Evolutionary conservation across 2,888 invertebrate genomes (phyloP).

Genomic region (Serrognathus titanus): DNA sequence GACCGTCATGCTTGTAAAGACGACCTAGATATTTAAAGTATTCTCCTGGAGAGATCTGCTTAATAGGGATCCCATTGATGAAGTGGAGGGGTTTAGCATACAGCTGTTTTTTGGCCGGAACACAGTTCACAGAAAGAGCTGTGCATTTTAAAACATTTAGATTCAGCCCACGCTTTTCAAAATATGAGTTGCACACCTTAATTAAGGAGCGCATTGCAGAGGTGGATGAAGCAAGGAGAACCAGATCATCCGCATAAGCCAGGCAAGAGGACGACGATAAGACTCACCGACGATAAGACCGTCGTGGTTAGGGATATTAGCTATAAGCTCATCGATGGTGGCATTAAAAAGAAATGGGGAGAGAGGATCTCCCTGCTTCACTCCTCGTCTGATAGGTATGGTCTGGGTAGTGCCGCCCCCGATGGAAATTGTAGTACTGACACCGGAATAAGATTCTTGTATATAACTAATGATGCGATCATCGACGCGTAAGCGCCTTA

Average conservation of each 20-base stretch:
- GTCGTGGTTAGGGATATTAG: not conserved
- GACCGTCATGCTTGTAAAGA: conserved; percentile 3
- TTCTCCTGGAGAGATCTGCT: conserved; percentile 7
- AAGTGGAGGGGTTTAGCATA: conserved; percentile 12
- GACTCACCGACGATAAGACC: not conserved
- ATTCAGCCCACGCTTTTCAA: too few species aligned
- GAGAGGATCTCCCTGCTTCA: conserved; percentile 46
- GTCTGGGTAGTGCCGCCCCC: conserved; percentile 10
- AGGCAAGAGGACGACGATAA: not conserved
- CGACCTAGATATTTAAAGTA: conserved; percentile 9
- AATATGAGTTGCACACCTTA: too few species aligned
- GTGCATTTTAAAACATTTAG: too few species aligned
- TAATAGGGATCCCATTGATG: conserved; percentile 3
- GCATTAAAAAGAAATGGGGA: conserved; percentile 29
- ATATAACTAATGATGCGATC: conserved; percentile 33
- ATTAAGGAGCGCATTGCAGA: conserved; percentile 1
- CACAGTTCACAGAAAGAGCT: not conserved
- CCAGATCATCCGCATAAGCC: conserved; percentile 24
- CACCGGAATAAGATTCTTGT: conserved; percentile 25
- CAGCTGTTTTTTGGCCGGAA: conserved; percentile 15
- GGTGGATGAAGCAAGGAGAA: conserved; percentile 11
- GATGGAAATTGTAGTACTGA: conserved; percentile 27
- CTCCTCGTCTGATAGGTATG: conserved; percentile 33
- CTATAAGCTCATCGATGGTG: conserved; percentile 30
- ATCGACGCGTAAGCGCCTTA: conserved; percentile 35